phyloP scores from a whole-genome alignment of 2,888 invertebrate species.

The Teleiodes luculella region DNA sequence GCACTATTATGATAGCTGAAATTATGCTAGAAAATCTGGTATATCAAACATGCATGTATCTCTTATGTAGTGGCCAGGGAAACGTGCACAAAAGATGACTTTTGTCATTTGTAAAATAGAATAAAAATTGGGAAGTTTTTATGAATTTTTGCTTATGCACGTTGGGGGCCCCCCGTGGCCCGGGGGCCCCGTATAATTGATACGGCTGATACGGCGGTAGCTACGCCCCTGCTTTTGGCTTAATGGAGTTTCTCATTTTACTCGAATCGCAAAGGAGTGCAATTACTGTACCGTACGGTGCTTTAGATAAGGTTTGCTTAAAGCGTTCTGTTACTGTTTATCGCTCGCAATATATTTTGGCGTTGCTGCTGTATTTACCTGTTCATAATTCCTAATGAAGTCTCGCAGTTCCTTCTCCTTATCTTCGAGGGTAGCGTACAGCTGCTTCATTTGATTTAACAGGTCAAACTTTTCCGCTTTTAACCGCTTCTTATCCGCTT shows the following conservation, averaged over 20 bases:
- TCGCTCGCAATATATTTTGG: not conserved
- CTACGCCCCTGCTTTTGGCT: no score
- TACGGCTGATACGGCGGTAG: no score
- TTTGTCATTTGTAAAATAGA: no score
- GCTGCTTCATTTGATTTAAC: constrained; percentile 95
- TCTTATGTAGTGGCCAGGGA: no score
- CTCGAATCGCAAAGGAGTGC: not conserved
- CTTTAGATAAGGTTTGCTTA: not conserved
- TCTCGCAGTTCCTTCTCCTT: constrained; percentile 96
- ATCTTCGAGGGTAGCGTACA: constrained; percentile 95
- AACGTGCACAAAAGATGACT: no score
- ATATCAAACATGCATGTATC: no score
- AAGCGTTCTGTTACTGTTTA: not conserved
- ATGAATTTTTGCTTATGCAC: no score
- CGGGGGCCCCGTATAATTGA: no score
- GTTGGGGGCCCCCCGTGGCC: no score
- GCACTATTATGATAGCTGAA: no score
- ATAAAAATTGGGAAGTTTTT: no score
- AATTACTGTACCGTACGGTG: not conserved
- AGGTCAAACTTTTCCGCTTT: constrained; percentile 96
- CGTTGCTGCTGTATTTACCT: constrained; percentile 44
- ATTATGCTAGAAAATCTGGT: no score
- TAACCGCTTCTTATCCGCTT: constrained; percentile 92
- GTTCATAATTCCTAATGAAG: constrained; percentile 96
- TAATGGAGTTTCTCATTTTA: not conserved